phyloP scores from a whole-genome alignment of 2,113 vertebrate species.

The Lepisosteus osseus region DNA sequence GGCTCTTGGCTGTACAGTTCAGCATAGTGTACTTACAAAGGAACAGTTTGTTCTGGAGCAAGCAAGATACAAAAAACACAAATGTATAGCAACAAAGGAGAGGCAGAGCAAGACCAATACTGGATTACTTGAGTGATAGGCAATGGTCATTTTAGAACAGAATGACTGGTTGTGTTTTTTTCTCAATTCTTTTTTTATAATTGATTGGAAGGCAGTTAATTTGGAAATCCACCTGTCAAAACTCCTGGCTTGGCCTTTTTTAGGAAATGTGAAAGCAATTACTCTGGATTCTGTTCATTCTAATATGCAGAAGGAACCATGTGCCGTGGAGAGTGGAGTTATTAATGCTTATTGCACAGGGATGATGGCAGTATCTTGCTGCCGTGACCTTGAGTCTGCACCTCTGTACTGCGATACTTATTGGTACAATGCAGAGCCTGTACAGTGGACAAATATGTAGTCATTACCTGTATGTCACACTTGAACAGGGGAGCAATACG shows the following conservation, averaged over 20 bases:
- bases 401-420: not conserved
- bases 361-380: not conserved
- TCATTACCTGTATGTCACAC: too few relatives aligned
- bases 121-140: not conserved
- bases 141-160: not conserved
- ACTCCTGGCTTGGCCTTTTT: not conserved
- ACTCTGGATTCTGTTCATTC: not conserved
- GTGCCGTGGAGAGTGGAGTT: not conserved
- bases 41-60: not conserved
- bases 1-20: not conserved
- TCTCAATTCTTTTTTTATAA: not conserved
- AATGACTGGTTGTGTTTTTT: not conserved
- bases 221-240: not conserved
- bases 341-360: constrained; percentile 2
- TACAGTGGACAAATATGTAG: too few relatives aligned
- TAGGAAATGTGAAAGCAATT: not conserved
- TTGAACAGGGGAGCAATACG: too few relatives aligned
- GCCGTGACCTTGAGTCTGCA: constrained; percentile 2
- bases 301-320: not conserved
- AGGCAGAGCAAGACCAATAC: not conserved
- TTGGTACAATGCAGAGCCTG: too few relatives aligned
- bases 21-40: not conserved
- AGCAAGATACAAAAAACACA: not conserved
- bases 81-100: not conserved
- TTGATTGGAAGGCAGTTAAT: not conserved